A percentile compares a stretch with the other conserved stretches of the same genome.
phyloP scores from a whole-genome alignment of 2,888 invertebrate genomes.

The Panzeria rudis region DNA sequence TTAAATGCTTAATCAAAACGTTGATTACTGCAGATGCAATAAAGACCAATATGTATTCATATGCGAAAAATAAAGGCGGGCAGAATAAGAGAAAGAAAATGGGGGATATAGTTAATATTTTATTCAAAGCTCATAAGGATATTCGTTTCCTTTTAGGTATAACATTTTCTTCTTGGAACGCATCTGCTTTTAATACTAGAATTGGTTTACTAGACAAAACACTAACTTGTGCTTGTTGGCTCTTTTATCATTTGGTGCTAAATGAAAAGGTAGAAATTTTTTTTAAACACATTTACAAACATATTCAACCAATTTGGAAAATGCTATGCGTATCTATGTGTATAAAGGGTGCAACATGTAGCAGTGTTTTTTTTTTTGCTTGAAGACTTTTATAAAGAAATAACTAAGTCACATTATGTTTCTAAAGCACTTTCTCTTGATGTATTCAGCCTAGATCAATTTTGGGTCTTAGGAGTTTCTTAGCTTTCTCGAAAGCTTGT shows the following conservation, averaged over 20 bases:
- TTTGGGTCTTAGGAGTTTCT: too few relatives aligned
- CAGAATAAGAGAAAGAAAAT: neutral
- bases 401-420: too few relatives aligned
- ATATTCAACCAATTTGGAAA: neutral
- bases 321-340: neutral
- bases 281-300: conserved; percentile 22
- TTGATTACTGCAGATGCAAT: conserved; percentile 68
- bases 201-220: conserved; percentile 15
- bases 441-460: too few relatives aligned
- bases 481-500: too few relatives aligned
- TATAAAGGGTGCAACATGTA: neutral
- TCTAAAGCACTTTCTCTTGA: too few relatives aligned
- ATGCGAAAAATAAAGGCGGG: neutral
- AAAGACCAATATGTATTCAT: conserved; percentile 27
- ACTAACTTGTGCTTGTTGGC: conserved; percentile 21
- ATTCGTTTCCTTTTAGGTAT: too few relatives aligned
- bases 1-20: conserved; percentile 70
- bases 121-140: too few relatives aligned
- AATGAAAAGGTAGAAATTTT: conserved; percentile 64
- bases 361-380: neutral
- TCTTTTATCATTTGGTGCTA: conserved; percentile 58
- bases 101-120: too few relatives aligned
- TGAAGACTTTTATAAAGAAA: too few relatives aligned
- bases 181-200: conserved; percentile 27
- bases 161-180: too few relatives aligned